Percentiles rank a stretch among this genome's conserved stretches.
Evolutionary conservation across 2,113 vertebrate genomes (phyloP).

Genomic region (Otis tarda): DNA sequence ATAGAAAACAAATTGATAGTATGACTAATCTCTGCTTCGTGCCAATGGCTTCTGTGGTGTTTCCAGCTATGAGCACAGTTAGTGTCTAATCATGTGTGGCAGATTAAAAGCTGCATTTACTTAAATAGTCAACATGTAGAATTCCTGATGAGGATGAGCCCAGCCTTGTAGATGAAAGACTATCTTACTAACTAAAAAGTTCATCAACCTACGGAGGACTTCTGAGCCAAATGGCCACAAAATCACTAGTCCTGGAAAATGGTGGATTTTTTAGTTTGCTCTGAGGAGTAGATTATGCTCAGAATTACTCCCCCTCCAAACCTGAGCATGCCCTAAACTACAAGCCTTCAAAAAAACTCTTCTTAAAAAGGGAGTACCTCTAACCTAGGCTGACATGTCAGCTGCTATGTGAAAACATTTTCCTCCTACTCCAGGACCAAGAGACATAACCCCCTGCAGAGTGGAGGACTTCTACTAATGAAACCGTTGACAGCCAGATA

Average conservation of each 20-base stretch:
- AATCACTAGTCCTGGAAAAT: background rate
- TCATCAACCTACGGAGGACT: background rate
- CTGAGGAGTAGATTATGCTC: background rate
- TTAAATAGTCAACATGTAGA: background rate
- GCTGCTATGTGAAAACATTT: background rate
- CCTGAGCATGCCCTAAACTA: background rate
- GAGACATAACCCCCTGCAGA: accelerated
- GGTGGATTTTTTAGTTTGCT: background rate
- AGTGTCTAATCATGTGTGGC: background rate
- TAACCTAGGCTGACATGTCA: background rate
- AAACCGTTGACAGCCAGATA: background rate
- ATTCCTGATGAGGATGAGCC: background rate
- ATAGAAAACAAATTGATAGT: conserved; percentile 17
- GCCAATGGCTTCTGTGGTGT: background rate
- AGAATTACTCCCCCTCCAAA: background rate
- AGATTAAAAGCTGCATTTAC: conserved; percentile 4
- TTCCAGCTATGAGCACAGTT: background rate
- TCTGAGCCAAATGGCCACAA: background rate
- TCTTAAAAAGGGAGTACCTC: background rate
- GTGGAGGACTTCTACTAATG: background rate
- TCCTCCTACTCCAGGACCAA: background rate
- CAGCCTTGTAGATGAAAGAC: background rate
- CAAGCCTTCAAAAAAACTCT: background rate
- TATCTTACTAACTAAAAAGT: background rate
- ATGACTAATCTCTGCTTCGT: background rate